phyloP scores from a whole-genome alignment of 2,888 invertebrate species.

The Neria commutata region DNA sequence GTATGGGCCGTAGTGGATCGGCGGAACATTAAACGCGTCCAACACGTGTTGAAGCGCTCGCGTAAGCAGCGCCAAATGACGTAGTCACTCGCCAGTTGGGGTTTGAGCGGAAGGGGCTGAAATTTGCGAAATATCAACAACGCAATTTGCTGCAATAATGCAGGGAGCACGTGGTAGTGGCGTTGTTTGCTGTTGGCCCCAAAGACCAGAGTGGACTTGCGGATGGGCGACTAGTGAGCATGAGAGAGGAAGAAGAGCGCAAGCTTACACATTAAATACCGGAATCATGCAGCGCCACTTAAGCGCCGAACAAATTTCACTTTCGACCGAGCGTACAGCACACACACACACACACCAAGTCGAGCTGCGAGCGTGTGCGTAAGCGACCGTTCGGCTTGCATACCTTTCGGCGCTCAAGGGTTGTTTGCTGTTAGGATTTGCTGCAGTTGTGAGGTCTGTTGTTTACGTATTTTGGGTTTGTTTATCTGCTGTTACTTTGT shows the following conservation, averaged over 20 bases:
- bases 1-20: constrained; percentile 14
- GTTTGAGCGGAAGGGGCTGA: not conserved
- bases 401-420: constrained; percentile 38
- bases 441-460: too few relatives aligned
- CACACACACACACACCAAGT: not conserved
- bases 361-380: constrained; percentile 17
- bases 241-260: constrained; percentile 35
- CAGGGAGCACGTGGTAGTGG: constrained; percentile 33
- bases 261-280: constrained; percentile 53
- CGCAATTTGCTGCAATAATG: constrained; percentile 35
- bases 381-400: constrained; percentile 34
- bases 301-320: constrained; percentile 39
- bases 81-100: not conserved
- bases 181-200: constrained; percentile 6
- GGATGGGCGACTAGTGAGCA: constrained; percentile 1
- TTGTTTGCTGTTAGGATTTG: constrained; percentile 34
- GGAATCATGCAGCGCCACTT: constrained; percentile 46
- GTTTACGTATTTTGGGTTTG: too few relatives aligned
- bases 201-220: not conserved
- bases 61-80: not conserved
- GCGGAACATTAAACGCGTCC: constrained; percentile 21
- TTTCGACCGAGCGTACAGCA: constrained; percentile 16
- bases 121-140: constrained; percentile 20
- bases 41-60: constrained; percentile 15
- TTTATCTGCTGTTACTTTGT: too few relatives aligned